phyloP scores from a whole-genome alignment of 2,113 vertebrate species.

The Drymodes brunneopygia region DNA sequence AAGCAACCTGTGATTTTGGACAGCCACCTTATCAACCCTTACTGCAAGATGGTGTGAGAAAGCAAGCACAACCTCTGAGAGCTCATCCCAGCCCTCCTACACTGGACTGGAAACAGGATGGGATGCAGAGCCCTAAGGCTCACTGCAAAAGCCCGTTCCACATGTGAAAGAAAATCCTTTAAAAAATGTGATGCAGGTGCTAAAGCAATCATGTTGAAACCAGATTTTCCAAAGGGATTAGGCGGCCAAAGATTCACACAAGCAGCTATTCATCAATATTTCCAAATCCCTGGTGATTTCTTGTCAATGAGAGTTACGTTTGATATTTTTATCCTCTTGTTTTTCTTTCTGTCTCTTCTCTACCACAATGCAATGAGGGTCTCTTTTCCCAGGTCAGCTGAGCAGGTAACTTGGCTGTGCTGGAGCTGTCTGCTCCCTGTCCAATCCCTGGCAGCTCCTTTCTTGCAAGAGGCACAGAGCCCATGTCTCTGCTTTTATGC shows the following conservation, averaged over 20 bases:
- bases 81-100: background rate
- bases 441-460: background rate
- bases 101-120: accelerated
- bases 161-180: background rate
- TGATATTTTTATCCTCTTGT: background rate
- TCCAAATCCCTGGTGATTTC: background rate
- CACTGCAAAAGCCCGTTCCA: background rate
- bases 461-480: background rate
- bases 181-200: background rate
- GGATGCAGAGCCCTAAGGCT: background rate
- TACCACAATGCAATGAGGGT: background rate
- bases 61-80: background rate
- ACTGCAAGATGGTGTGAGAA: background rate
- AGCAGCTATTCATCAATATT: background rate
- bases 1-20: background rate
- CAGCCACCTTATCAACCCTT: background rate
- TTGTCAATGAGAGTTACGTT: background rate
- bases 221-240: background rate
- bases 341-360: background rate
- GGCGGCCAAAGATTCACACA: background rate
- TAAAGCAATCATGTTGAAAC: background rate
- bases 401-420: background rate
- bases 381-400: background rate
- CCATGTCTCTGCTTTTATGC: background rate
- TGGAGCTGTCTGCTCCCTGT: background rate